Evolutionary conservation across 2,888 invertebrate species (phyloP).

Genomic region (Embidobia sp.): DNA sequence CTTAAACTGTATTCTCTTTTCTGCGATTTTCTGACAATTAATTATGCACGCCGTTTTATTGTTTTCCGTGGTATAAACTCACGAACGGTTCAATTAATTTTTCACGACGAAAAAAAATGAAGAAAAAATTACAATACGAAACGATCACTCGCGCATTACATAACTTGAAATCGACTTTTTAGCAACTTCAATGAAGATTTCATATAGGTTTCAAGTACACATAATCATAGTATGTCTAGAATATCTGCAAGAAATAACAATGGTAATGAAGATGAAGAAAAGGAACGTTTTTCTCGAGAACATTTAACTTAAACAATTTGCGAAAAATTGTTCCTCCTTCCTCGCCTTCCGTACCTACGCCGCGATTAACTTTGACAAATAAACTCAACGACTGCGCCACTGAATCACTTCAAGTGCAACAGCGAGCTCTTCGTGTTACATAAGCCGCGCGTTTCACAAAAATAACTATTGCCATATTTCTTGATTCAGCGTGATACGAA

Average conservation of each 20-base stretch:
- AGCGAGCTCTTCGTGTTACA: conserved; percentile 49
- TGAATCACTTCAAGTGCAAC: conserved; percentile 62
- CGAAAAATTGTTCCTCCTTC: background rate
- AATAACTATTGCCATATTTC: conserved; percentile 64
- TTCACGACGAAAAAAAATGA: background rate
- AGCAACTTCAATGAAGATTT: conserved; percentile 6
- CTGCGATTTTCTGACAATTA: too few relatives aligned
- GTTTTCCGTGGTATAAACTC: too few relatives aligned
- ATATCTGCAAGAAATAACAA: background rate
- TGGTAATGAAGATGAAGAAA: background rate
- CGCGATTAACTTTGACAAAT: conserved; percentile 43
- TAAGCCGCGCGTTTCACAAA: conserved; percentile 61
- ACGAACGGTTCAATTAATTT: background rate
- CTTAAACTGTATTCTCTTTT: too few relatives aligned
- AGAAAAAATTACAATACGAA: background rate
- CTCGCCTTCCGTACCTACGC: background rate
- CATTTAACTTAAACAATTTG: conserved; percentile 9
- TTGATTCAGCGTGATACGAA: conserved; percentile 39
- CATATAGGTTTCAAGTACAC: conserved; percentile 4
- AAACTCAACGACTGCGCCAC: conserved; percentile 51
- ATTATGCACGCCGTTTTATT: too few relatives aligned
- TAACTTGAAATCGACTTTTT: conserved; percentile 22
- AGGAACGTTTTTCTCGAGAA: background rate
- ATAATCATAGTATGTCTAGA: conserved; percentile 1
- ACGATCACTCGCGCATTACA: conserved; percentile 5